Evolutionary conservation across 2,888 invertebrate species (phyloP), one percentile per base, ranked within the genome.

Genomic region (Tineola bisselliella): DNA sequence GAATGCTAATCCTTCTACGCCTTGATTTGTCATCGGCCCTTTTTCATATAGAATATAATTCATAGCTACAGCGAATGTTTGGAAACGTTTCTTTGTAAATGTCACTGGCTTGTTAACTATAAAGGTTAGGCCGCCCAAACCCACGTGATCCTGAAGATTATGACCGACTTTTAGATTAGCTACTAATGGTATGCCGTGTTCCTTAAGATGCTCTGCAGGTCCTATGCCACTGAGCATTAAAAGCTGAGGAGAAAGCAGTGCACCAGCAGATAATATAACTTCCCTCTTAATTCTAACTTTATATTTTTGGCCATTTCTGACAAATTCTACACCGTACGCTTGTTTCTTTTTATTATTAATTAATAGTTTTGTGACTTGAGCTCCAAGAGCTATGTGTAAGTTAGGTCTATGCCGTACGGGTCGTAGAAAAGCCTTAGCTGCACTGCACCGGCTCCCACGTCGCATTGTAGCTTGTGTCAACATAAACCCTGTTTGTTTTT

Each of bases 141-240:
- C 95, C 0, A 96, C 93, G 74, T 96, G 96, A 71, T 96, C 96
- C 75, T 96, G 96, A 59, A 96, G 83, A 72, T 96, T 94, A 68
- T 93, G 90, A 1, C 94, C 95, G 0, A 95, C 95, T 69, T 92
- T 92, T 0, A 94, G 75, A 74, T 95, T 91, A 1, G 91, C 90
- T 8, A 94, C 69, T 0, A 95, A 89, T 0, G 93, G 92, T 64
- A 96, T 94, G 5, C 88, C 90, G 64, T 92, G 89, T 62, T 92
- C 89, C 62, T 88, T 80, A 4, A 95, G 79, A 71, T 95, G 94
- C 12, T 93, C 92, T 1, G 89, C 89, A 0, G 94, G 95, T 0
- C 95, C 95, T 18, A 97, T 90, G 0, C 98, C 98, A 61, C 95
- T 96, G 8, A 98, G 74, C 96, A 97, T 95, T 65, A 98, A 87